Evolutionary conservation across 2,888 invertebrate species (phyloP).

Genomic region (Hemaris fuciformis): DNA sequence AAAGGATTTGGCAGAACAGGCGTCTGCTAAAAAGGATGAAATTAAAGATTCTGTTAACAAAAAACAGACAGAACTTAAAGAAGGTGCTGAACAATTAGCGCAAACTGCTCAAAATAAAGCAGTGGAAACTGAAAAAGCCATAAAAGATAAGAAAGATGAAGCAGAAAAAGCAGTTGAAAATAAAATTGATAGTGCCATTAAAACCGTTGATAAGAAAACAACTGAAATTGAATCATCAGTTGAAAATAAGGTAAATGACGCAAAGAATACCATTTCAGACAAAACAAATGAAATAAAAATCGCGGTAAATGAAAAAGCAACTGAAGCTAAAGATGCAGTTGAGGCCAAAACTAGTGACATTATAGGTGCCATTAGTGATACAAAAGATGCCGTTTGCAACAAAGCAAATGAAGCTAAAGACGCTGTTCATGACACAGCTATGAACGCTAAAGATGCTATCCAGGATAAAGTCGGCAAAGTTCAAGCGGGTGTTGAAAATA

Average conservation of each 20-base stretch:
- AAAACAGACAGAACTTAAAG: slow-evolving; percentile 51
- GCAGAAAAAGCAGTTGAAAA: slow-evolving; percentile 42
- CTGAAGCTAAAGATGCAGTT: slow-evolving; percentile 29
- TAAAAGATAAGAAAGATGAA: slow-evolving; percentile 41
- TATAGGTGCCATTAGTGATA: slow-evolving; percentile 34
- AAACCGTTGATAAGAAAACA: slow-evolving; percentile 34
- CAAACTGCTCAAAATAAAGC: slow-evolving; percentile 44
- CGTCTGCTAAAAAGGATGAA: slow-evolving; percentile 56
- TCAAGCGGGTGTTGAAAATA: slow-evolving; percentile 35
- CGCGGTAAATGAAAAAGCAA: slow-evolving; percentile 30
- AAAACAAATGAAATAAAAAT: slow-evolving; percentile 29
- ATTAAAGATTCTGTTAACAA: slow-evolving; percentile 48
- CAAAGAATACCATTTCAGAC: slow-evolving; percentile 35
- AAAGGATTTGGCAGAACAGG: slow-evolving; percentile 57
- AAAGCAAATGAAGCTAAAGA: slow-evolving; percentile 39
- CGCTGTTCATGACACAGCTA: slow-evolving; percentile 25
- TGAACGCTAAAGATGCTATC: slow-evolving; percentile 32
- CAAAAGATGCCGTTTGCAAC: slow-evolving; percentile 37
- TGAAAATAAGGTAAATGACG: slow-evolving; percentile 41
- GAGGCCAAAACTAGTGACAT: slow-evolving; percentile 34
- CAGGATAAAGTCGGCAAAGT: slow-evolving; percentile 26
- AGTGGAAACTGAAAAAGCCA: slow-evolving; percentile 42
- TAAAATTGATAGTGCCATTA: slow-evolving; percentile 39
- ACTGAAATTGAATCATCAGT: slow-evolving; percentile 40
- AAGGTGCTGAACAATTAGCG: slow-evolving; percentile 38